Evolutionary conservation across 23 tunicate genomes (phyloP).

Genomic region (Ciona savignyi): DNA sequence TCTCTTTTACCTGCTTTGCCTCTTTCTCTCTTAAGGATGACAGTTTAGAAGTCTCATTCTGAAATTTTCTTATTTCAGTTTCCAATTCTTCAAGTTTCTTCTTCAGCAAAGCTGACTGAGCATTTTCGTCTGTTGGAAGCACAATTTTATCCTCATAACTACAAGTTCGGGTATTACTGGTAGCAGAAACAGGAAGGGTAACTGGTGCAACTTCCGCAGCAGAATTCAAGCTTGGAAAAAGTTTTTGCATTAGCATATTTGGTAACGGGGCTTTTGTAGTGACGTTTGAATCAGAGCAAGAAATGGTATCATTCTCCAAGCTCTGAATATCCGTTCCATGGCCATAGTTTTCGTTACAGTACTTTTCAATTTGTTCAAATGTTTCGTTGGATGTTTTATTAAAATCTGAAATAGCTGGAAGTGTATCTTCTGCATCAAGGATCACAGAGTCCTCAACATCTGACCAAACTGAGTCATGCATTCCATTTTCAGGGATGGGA

Average conservation of each 20-base stretch:
- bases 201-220: constrained; percentile 1
- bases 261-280: constrained; percentile 29
- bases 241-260: constrained; percentile 65
- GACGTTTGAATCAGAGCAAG: not conserved
- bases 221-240: constrained; percentile 57
- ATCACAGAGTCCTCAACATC: constrained; percentile 48
- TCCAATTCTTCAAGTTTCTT: constrained; percentile 73
- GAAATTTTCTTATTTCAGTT: constrained; percentile 64
- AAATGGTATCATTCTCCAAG: not conserved
- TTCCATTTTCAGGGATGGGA: not conserved
- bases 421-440: constrained; percentile 1
- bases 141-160: not conserved
- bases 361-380: constrained; percentile 75
- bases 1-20: constrained; percentile 33
- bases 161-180: not conserved
- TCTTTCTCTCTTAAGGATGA: constrained; percentile 39
- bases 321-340: constrained; percentile 15
- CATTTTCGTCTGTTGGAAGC: not conserved
- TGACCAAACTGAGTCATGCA: constrained; percentile 42
- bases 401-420: constrained; percentile 5
- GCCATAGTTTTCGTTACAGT: constrained; percentile 47
- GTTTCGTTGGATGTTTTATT: constrained; percentile 71
- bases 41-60: constrained; percentile 54
- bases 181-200: not conserved
- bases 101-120: constrained; percentile 28